phyloP scores from a whole-genome alignment of 2,797 vertebrate species.

The Molossus molossus region DNA sequence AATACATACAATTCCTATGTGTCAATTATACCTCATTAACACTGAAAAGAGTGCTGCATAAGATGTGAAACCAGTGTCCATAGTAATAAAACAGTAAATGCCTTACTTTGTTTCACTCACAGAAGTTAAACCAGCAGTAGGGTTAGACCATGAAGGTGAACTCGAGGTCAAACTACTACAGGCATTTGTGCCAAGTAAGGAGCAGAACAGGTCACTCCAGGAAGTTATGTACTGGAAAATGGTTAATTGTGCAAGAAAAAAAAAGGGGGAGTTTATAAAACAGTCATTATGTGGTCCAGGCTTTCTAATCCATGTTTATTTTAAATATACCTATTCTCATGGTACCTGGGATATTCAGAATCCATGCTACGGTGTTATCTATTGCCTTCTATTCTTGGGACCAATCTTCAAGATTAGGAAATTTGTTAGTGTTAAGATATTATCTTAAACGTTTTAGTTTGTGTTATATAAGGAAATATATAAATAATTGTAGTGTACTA shows the following conservation, averaged over 20 bases:
- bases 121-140: constrained; percentile 33
- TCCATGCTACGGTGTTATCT: background rate
- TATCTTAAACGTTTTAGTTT: background rate
- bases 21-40: background rate
- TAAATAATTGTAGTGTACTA: background rate
- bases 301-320: constrained; percentile 41
- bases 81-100: background rate
- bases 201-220: background rate
- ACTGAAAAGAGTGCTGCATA: background rate
- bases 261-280: background rate
- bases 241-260: background rate
- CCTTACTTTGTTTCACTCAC: constrained; percentile 50
- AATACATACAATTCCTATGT: background rate
- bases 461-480: background rate
- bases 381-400: background rate
- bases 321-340: background rate
- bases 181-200: background rate
- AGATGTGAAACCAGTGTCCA: background rate
- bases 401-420: constrained; percentile 17
- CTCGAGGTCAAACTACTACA: background rate
- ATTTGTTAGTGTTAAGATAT: constrained; percentile 22
- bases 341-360: background rate
- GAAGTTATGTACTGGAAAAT: background rate
- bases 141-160: constrained; percentile 33
- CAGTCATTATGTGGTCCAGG: background rate